Base-by-base conservation (phyloP, 2,797 vertebrate species). In the Sebastes hubbsi region DNA sequence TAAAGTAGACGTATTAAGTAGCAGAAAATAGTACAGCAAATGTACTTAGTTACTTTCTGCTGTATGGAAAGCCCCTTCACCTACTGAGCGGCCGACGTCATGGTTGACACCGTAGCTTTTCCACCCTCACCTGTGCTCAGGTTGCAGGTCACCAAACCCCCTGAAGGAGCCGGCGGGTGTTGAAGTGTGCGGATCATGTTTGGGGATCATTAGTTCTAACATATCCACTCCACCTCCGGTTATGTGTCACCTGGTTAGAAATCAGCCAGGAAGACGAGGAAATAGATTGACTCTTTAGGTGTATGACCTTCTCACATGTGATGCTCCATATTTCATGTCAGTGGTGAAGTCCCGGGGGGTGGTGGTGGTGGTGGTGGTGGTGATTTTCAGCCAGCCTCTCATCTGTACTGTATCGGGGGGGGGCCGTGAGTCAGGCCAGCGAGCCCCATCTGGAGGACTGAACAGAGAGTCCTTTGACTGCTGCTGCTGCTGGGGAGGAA, bases 401-500 rank as follows among this genome's bases (percentile, higher is more conserved):
- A 2, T 64, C 22, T 1, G 10, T 2, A 11, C 11, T 32, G 71
- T 71, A 38, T 18, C 13, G 9, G 14, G 12, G 14, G 8, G 14
- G 8, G 27, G 24, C 22, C 1, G 13, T 55, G 68, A 72, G 42
- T 71, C 71, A 25, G 75, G 56, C 22, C 36, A 14, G 58, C 18
- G 30, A 81, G 77, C 30, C 80, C 84, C 90, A 83, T 90, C 89
- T 90, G 90, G 78, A 75, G n/a, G 63, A 72, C 78, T 69, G 87
- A 87, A 91, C 91, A 91, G 84, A 90, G 89, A 64, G 58, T 67
- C 78, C 83, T 88, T 83, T 93, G 80, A 90, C 75, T 75, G 85
- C 74, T 77, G 85, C 22, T 52, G 49, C 49, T 52, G 46, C 42
- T 10, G 72, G 64, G 78, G 71, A 89, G 86, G 85, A 83, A 80